Evolutionary conservation across 1,140 invertebrate genomes (phyloP).

Genomic region (Galendromus occidentalis): DNA sequence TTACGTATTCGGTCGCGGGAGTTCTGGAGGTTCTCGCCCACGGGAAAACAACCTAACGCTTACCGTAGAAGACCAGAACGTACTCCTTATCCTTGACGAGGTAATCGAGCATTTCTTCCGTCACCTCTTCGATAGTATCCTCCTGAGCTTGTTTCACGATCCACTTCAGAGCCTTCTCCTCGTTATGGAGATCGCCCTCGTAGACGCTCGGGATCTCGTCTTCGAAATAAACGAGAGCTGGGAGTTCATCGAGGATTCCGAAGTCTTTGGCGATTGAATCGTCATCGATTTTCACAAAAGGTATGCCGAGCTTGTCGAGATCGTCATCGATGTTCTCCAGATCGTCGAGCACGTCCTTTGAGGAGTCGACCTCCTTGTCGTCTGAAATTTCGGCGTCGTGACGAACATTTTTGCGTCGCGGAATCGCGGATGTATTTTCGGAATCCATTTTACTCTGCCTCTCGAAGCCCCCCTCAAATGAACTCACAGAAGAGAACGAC

Average conservation of each 20-base stretch:
- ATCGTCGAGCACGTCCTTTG: conserved; percentile 64
- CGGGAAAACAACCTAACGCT: not conserved
- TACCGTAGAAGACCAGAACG: conserved; percentile 24
- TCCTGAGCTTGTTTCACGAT: conserved; percentile 8
- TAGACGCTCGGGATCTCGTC: conserved; percentile 77
- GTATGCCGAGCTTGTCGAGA: conserved; percentile 63
- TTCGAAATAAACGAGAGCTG: conserved; percentile 75
- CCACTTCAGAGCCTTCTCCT: conserved; percentile 6
- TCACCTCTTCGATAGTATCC: conserved; percentile 15
- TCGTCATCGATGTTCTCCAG: conserved; percentile 84
- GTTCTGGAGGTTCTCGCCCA: not conserved
- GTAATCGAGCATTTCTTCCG: conserved; percentile 23
- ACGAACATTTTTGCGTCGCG: no score
- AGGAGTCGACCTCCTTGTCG: conserved; percentile 68
- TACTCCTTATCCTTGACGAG: conserved; percentile 22
- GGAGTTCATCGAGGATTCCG: conserved; percentile 54
- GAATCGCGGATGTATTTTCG: no score
- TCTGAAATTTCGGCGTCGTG: conserved; percentile 42
- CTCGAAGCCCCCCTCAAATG: no score
- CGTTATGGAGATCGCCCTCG: conserved; percentile 37
- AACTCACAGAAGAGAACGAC: conserved; percentile 80
- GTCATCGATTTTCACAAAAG: conserved; percentile 82
- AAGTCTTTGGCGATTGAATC: conserved; percentile 54
- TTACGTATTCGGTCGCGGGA: not conserved
- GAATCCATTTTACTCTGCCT: no score